Evolutionary conservation across 1,140 invertebrate genomes (phyloP).

Genomic region (Drosophila pectinifera): DNA sequence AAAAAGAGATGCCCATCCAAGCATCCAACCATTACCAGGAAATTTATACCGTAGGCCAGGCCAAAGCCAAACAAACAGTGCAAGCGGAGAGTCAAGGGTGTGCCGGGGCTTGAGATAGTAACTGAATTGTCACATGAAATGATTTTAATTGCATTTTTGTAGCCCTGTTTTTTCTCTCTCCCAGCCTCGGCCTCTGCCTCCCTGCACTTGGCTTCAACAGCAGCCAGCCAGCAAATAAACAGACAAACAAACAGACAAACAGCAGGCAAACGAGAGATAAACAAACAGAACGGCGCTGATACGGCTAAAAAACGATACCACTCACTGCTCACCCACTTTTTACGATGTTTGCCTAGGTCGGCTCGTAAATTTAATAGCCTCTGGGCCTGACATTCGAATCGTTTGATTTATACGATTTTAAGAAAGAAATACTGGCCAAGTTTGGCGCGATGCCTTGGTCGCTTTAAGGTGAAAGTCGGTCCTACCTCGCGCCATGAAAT

Average conservation of each 20-base stretch:
- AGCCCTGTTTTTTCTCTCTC: conserved; percentile 32
- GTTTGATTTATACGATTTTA: conserved; percentile 57
- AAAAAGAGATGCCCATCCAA: conserved; percentile 20
- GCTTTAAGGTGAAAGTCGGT: conserved; percentile 20
- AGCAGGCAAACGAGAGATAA: conserved; percentile 33
- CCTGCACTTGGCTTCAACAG: conserved; percentile 52
- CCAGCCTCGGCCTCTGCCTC: not conserved
- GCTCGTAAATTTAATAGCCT: conserved; percentile 70
- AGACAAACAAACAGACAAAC: conserved; percentile 30
- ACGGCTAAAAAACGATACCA: conserved; percentile 43
- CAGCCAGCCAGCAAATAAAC: conserved; percentile 24
- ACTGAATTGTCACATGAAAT: conserved; percentile 74
- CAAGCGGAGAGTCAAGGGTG: conserved; percentile 10
- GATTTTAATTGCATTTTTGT: conserved; percentile 76
- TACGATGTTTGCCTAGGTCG: conserved; percentile 20
- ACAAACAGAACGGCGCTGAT: conserved; percentile 48
- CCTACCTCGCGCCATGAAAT: conserved; percentile 41
- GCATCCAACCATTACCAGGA: conserved; percentile 46
- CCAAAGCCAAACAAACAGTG: conserved; percentile 26
- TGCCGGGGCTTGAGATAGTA: conserved; percentile 17
- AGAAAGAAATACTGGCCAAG: conserved; percentile 39
- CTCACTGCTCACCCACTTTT: conserved; percentile 9
- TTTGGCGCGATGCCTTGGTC: conserved; percentile 4
- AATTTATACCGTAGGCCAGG: conserved; percentile 38
- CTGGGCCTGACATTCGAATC: conserved; percentile 41